phyloP scores from a whole-genome alignment of 2,797 vertebrate species.

The Hozukius guyotensis region DNA sequence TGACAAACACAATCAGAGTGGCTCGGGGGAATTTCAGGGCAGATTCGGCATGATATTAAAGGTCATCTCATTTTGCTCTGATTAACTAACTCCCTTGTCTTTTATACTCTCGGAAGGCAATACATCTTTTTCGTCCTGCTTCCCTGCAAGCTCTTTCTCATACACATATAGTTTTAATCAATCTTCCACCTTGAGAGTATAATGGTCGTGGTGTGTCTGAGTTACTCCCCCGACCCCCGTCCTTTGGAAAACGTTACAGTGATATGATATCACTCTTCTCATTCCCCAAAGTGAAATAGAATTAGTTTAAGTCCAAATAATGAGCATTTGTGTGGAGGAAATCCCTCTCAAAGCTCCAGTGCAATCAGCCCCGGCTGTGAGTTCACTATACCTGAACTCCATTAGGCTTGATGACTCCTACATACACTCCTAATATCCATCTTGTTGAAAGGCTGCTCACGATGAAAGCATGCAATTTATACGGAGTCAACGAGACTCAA shows the following conservation, averaged over 20 bases:
- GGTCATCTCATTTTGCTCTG: slow-evolving; percentile 63
- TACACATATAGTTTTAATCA: slow-evolving; percentile 30
- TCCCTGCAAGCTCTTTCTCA: background rate
- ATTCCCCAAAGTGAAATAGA: slow-evolving; percentile 19
- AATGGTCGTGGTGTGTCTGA: slow-evolving; percentile 13
- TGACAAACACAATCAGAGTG: slow-evolving; percentile 53
- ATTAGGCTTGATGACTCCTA: slow-evolving; percentile 32
- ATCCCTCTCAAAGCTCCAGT: slow-evolving; percentile 19
- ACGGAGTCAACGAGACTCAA: slow-evolving; percentile 17
- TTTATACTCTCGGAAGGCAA: slow-evolving; percentile 10
- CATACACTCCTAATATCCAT: slow-evolving; percentile 33
- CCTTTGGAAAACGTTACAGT: background rate
- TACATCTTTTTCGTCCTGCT: slow-evolving; percentile 28
- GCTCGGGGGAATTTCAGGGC: slow-evolving; percentile 13
- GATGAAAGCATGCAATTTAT: slow-evolving; percentile 26
- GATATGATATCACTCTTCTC: slow-evolving; percentile 1
- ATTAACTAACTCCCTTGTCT: slow-evolving; percentile 47
- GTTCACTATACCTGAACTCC: slow-evolving; percentile 39
- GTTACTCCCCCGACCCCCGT: background rate
- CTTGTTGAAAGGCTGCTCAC: slow-evolving; percentile 27
- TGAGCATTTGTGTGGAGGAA: slow-evolving; percentile 5
- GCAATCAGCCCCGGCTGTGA: slow-evolving; percentile 36
- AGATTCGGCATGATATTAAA: slow-evolving; percentile 54
- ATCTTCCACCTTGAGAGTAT: background rate
- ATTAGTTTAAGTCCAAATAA: slow-evolving; percentile 39